Evolutionary conservation across 2,113 vertebrate species (phyloP).

Genomic region (Clarias batrachus): DNA sequence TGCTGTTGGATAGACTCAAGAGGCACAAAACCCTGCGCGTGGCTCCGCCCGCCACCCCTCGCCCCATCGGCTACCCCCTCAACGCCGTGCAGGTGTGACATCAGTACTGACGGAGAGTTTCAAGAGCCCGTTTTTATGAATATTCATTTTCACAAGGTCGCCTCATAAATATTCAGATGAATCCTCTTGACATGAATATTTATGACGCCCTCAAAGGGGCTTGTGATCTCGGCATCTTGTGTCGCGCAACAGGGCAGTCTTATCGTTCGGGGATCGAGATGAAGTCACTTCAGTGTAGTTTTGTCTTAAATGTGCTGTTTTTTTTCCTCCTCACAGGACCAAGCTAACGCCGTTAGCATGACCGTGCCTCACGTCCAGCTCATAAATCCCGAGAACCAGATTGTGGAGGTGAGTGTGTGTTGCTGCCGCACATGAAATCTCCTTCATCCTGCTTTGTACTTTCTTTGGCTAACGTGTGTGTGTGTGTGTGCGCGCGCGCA

Average conservation of each 20-base stretch:
- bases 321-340: slow-evolving; percentile 67
- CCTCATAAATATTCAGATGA: not conserved
- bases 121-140: not conserved
- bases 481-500: slow-evolving; percentile 55
- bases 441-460: not conserved
- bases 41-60: slow-evolving; percentile 71
- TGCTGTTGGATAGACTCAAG: slow-evolving; percentile 94
- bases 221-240: slow-evolving; percentile 8
- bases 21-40: slow-evolving; percentile 91
- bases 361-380: slow-evolving; percentile 97
- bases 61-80: slow-evolving; percentile 81
- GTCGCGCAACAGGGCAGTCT: not conserved
- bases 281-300: not conserved
- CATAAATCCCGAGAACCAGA: slow-evolving; percentile 99
- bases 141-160: not conserved
- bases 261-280: not conserved
- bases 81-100: slow-evolving; percentile 81
- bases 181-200: slow-evolving; percentile 18
- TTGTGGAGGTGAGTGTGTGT: slow-evolving; percentile 86
- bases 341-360: slow-evolving; percentile 84
- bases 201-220: slow-evolving; percentile 24
- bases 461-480: not conserved
- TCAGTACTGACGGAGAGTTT: not conserved
- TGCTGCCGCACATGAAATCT: not conserved
- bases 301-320: not conserved